Evolutionary conservation across 2,113 vertebrate species (phyloP).

Genomic region (Marmota flaviventris): DNA sequence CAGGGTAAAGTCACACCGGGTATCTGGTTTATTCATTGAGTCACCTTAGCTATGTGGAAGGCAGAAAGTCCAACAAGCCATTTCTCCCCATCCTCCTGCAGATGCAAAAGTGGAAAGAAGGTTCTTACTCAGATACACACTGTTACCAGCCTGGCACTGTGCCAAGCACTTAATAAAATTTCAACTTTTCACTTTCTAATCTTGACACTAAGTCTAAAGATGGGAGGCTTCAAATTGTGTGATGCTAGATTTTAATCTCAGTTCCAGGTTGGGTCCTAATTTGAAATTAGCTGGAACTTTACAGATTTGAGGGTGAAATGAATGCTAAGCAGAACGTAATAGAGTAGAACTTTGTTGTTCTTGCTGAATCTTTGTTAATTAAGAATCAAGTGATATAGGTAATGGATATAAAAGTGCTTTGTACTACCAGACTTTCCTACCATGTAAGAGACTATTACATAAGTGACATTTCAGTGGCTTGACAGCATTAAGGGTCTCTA

Average conservation of each 20-base stretch:
- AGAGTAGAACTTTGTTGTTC: not conserved
- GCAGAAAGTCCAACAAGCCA: not conserved
- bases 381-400: conserved; percentile 14
- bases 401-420: not conserved
- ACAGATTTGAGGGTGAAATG: not conserved
- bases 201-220: not conserved
- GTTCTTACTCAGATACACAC: not conserved
- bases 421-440: not conserved
- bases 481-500: not conserved
- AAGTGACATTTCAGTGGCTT: not conserved
- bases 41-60: not conserved
- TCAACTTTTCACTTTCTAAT: not conserved
- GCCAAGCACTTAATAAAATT: not conserved
- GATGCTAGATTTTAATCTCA: not conserved
- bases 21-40: not conserved
- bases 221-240: not conserved
- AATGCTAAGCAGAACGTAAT: not conserved
- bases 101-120: not conserved
- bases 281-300: not conserved
- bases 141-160: not conserved
- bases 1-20: not conserved
- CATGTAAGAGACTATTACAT: not conserved
- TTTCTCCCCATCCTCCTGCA: not conserved
- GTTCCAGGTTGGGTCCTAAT: not conserved
- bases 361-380: not conserved